Evolutionary conservation across 2,888 invertebrate species (phyloP), one percentile per base, ranked within the genome.

Genomic region (Mesorhabditis spiculigera): DNA sequence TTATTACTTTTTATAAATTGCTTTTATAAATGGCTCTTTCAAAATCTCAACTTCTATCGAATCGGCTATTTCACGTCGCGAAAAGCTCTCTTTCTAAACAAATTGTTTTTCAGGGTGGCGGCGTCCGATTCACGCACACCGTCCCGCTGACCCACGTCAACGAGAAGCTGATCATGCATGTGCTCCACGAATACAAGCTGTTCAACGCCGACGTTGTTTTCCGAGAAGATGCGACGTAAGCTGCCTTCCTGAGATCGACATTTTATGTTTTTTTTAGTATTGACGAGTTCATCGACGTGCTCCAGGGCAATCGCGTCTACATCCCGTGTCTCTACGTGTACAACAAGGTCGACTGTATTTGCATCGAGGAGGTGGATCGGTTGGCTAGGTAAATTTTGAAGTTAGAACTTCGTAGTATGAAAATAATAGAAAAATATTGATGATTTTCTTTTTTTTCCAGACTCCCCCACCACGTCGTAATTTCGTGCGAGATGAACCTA

Each of bases 281-380:
- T 63, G 98, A 98, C 87, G 97, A 98, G 86, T 90, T 99, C 84
- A 97, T 99, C 79, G 98, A 99, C 89, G 95, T 98, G 68, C 94
- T 99, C 42, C 82, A 82, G 67, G 85, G 83, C 16, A 82, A 80
- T 67, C 79, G 81, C 0, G 83, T 84, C 28, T 96, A 97, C 88
- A 90, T 98, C 86, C 95, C 96, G 68, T 99, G 98, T 87, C 88
- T 99, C 69, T 98, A 97, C 89, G 88, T 97, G 69, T 98, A 97
- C 89, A 99, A 99, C 88, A 99, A 99, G 90, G 95, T 98, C 82
- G 98, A 99, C 91, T 96, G 98, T 89, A 94, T 98, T 84, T 94
- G 96, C 67, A 94, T 99, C 78, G 97, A 99, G 88, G 83, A 84
- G 68, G 73, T 86, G 66, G 86, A 86, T 68, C 75, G 83, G 45